Percentiles rank a stretch among this genome's conserved stretches.
phyloP scores from a whole-genome alignment of 2,113 vertebrate species.

The Oophaga pumilio region DNA sequence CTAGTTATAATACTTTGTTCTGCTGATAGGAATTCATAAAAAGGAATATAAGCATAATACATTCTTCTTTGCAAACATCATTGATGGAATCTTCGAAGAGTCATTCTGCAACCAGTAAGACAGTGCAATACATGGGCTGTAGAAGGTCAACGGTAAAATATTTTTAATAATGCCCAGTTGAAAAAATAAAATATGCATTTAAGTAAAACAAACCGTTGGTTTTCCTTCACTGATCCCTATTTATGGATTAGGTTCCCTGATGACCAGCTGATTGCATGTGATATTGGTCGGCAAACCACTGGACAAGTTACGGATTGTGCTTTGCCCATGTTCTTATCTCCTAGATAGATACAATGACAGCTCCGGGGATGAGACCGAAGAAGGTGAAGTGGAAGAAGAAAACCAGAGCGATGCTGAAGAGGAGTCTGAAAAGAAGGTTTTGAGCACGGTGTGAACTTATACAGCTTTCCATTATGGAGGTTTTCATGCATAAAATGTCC shows the following conservation, averaged over 20 bases:
- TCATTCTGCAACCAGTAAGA: too few species aligned
- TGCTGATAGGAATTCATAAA: too few species aligned
- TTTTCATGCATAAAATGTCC: background rate
- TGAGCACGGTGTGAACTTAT: slow-evolving; percentile 26
- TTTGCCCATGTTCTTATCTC: background rate
- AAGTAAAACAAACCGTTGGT: too few species aligned
- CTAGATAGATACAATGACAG: slow-evolving; percentile 76
- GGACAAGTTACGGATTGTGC: background rate
- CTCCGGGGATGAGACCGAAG: slow-evolving; percentile 83
- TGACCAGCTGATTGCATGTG: background rate
- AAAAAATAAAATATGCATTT: too few species aligned
- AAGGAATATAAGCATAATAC: too few species aligned
- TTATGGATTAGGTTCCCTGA: background rate
- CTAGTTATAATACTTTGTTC: too few species aligned
- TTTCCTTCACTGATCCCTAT: too few species aligned
- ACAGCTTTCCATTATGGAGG: background rate
- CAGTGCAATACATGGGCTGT: too few species aligned
- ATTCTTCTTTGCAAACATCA: too few species aligned
- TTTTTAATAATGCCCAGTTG: too few species aligned
- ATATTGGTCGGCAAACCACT: background rate
- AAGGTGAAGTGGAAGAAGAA: slow-evolving; percentile 80
- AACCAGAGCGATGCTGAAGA: slow-evolving; percentile 76
- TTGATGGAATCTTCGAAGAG: too few species aligned
- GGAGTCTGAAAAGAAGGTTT: slow-evolving; percentile 61
- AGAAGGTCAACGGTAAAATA: too few species aligned